Percentiles rank a stretch among this genome's conserved stretches.
Evolutionary conservation across 2,797 vertebrate species (phyloP).

Genomic region (Spheniscus humboldti): DNA sequence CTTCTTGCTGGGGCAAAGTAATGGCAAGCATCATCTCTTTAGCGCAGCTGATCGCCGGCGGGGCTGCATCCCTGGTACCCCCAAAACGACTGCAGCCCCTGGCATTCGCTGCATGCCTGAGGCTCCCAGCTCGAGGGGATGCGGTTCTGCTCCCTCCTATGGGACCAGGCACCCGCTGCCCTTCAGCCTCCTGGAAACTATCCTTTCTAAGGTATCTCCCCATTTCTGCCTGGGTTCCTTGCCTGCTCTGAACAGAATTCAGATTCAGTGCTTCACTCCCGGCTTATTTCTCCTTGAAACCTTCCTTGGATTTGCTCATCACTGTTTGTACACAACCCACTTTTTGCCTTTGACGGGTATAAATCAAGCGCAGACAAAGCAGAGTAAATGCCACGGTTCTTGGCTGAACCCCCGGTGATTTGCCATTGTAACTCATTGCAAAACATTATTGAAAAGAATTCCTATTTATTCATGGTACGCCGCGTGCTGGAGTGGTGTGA

Average conservation of each 20-base stretch:
- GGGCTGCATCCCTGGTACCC: not conserved
- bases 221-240: not conserved
- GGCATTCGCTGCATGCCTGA: rapidly evolving
- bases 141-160: not conserved
- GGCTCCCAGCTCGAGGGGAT: not conserved
- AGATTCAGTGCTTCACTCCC: rapidly evolving
- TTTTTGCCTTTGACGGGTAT: not conserved
- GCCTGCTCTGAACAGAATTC: not conserved
- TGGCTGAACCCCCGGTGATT: not conserved
- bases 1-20: not conserved
- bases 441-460: not conserved
- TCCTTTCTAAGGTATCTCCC: not conserved
- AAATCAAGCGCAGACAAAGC: not conserved
- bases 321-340: not conserved
- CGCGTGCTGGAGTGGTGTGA: not conserved
- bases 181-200: not conserved
- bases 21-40: not conserved
- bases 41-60: rapidly evolving
- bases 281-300: not conserved
- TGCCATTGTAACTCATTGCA: not conserved
- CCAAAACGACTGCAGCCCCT: rapidly evolving
- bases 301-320: not conserved
- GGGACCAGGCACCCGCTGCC: not conserved
- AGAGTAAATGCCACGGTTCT: not conserved
- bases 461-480: not conserved